Evolutionary conservation across 2,113 vertebrate species (phyloP), one percentile per base, ranked within the genome.

Genomic region (Phodopus roborovskii): DNA sequence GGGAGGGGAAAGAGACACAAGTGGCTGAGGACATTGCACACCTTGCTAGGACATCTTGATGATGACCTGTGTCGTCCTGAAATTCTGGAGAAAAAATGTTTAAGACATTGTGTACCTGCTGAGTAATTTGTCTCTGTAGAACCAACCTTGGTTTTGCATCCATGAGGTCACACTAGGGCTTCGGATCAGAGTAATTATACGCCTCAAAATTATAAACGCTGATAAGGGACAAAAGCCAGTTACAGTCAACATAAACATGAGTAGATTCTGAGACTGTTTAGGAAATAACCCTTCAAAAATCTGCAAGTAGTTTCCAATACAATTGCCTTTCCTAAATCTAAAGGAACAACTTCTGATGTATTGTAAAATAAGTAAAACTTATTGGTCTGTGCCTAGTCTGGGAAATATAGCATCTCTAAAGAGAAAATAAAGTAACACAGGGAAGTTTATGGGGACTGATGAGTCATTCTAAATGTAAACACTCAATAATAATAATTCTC

Each of bases 371-470:
- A 81, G 33, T 56, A 86, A 91, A 86, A 17, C 26, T 73, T 81
- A 93, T 82, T 68, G 5, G 81, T 74, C 71, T 85, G 60, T 39
- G 94, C 71, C 90, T 95, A 66, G 70, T 83, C 90, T 94, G 7
- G n/a, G 78, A 92, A 96, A 88, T 68, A 64, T 0, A 77, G 28
- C 33, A 68, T 91, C 30, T 92, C 94, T 92, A 90, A 79, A 68
- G 20, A 96, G 62, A 95, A 92, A 93, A 42, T 36, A 53, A 33
- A 82, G 20, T 74, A 93, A 33, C n/a, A 62, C 13, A 87, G 70
- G 19, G 70, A 88, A 90, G 50, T 86, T 88, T 87, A 87, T 45
- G 8, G 36, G 66, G 19, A 88, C 48, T 91, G 30, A 22, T 70
- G 79, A 42, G 19, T 86, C 56, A 79, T 90, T 93, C 42, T 88